Percentiles rank a stretch among this genome's conserved stretches.
Evolutionary conservation across 2,888 invertebrate genomes (phyloP).

Genomic region (Charanyca ferruginea): DNA sequence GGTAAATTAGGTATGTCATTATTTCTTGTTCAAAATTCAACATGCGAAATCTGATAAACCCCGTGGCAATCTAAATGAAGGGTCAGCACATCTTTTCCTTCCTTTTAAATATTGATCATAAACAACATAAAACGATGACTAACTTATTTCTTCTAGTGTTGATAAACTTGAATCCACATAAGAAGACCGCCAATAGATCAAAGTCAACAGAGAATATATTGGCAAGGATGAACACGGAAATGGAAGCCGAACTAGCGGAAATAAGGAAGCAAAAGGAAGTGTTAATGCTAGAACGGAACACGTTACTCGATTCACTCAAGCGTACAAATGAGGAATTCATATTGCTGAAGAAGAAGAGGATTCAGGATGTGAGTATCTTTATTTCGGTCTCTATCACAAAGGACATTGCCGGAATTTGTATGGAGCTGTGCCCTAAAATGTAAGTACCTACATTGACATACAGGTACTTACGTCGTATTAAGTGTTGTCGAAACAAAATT

Average conservation of each 20-base stretch:
- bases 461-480: too few species aligned
- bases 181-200: slow-evolving; percentile 76
- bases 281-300: slow-evolving; percentile 89
- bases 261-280: slow-evolving; percentile 87
- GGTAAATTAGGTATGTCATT: not conserved
- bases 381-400: not conserved
- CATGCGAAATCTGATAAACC: too few species aligned
- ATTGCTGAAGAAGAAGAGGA: slow-evolving; percentile 94
- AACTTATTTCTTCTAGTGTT: slow-evolving; percentile 75
- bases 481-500: not conserved
- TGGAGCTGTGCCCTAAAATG: too few species aligned
- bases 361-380: slow-evolving; percentile 95
- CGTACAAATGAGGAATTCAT: slow-evolving; percentile 95
- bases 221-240: slow-evolving; percentile 81
- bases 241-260: slow-evolving; percentile 85
- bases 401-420: too few species aligned
- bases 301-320: slow-evolving; percentile 92
- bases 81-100: not conserved
- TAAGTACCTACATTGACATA: too few species aligned
- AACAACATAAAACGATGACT: not conserved
- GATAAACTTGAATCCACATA: slow-evolving; percentile 83
- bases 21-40: not conserved
- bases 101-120: not conserved
- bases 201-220: slow-evolving; percentile 86
- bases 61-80: too few species aligned